Base-by-base conservation (phyloP, 1,140 invertebrate species). In the Triops longicaudatus region DNA sequence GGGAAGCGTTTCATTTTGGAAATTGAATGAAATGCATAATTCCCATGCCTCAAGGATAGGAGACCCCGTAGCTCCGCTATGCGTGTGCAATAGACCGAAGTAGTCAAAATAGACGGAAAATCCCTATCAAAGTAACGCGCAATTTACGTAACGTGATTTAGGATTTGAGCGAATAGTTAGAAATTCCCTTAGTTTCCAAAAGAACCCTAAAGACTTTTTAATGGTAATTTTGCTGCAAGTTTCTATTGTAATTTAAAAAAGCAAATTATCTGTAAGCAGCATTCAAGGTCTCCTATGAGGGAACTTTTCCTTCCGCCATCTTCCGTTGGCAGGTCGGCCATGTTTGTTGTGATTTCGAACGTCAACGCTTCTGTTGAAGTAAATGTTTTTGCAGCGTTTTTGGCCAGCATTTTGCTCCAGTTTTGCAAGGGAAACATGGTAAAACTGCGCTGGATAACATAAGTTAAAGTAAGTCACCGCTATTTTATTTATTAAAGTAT, bases 341-440 rank as follows among this genome's bases (percentile, higher is more conserved):
- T 63, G 50, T 63, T 63, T 63, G 50, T 63, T 63, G 50, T 63
- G 50, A 63, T 63, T 63, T 63, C 50, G 50, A 63, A 63, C 50
- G 50, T 63, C 50, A 63, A 63, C 50, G 50, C 50, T 63, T 63
- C 50, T 63, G 50, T 63, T 63, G 50, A 63, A 63, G 14, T 63
- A 63, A 63, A 63, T 63, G 50, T 63, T 63, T 63, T 63, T 63
- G 50, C 50, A 63, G 50, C 50, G 50, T n/a, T 63, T 63, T 63
- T 63, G 14, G 50, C 50, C 50, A 63, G 50, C 50, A 63, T 63
- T 63, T 63, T 63, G 50, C 50, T n/a, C 50, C 50, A 63, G 22
- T 63, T 63, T 63, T 63, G 50, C 22, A 63, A 63, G 3, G 50
- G 50, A 63, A 63, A 63, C 50, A 63, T 63, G 50, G 50, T 63